A percentile compares a stretch with the other conserved stretches of the same genome.
These are phyloP conservation scores for Astreopora myriophthalma DNA, from an alignment of 64 coral and sea anemone genomes.

Conservation along the genomic window DNA sequence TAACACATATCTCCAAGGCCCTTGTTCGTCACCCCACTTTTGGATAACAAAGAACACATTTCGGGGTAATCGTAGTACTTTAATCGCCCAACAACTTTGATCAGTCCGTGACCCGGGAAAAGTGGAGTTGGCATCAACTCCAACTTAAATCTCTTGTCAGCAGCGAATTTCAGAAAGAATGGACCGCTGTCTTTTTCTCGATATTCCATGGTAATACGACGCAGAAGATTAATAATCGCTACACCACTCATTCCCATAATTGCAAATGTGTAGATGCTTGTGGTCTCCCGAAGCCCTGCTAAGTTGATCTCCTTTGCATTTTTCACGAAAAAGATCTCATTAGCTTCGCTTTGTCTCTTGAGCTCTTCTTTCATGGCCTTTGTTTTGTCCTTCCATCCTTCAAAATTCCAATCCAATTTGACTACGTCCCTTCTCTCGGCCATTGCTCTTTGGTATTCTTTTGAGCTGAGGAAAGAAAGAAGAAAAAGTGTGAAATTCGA, in stretches of 20 bases:
- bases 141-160: conserved; percentile 89
- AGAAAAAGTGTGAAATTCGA: not conserved
- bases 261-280: conserved; percentile 49
- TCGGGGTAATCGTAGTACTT: conserved; percentile 87
- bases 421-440: conserved; percentile 56
- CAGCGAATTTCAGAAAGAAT: conserved; percentile 86
- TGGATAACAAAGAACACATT: conserved; percentile 72
- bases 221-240: conserved; percentile 73
- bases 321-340: conserved; percentile 85
- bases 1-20: conserved; percentile 83
- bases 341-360: conserved; percentile 74
- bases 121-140: conserved; percentile 84
- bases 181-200: conserved; percentile 72
- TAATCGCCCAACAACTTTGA: conserved; percentile 86
- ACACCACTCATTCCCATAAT: conserved; percentile 79
- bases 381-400: conserved; percentile 91
- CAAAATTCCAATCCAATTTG: conserved; percentile 53
- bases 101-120: conserved; percentile 77
- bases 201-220: conserved; percentile 64
- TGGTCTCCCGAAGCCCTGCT: not conserved
- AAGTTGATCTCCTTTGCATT: conserved; percentile 55
- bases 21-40: conserved; percentile 78
- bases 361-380: conserved; percentile 80
- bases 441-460: not conserved
- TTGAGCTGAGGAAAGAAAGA: not conserved